Percentiles rank a stretch among this genome's conserved stretches.
phyloP scores from a whole-genome alignment of 2,113 vertebrate genomes.

The Crotalus horridus region DNA sequence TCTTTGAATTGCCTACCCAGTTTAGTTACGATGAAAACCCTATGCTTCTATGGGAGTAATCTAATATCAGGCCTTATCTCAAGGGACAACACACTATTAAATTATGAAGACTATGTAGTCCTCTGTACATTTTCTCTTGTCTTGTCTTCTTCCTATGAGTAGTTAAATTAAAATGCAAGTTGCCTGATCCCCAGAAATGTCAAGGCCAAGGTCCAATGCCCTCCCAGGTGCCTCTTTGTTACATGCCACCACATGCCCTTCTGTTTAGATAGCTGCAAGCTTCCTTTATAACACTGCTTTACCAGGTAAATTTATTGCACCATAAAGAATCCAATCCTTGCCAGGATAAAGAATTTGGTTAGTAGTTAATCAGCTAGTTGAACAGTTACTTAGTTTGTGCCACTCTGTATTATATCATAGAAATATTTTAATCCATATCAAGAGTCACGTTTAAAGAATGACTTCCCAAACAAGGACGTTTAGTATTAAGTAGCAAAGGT shows the following conservation, averaged over 20 bases:
- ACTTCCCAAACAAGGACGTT: constrained; percentile 31
- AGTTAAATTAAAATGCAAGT: background rate
- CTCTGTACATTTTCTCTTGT: background rate
- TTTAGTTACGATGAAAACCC: background rate
- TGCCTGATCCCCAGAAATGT: background rate
- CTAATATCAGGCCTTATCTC: background rate
- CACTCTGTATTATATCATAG: constrained; percentile 11
- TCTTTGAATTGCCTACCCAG: background rate
- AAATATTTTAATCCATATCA: constrained; percentile 43
- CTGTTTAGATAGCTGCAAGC: background rate
- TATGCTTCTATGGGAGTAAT: background rate
- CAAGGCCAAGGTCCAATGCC: background rate
- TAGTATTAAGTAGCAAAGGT: constrained; percentile 40
- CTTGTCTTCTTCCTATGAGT: background rate
- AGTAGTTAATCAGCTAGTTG: background rate
- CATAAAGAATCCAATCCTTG: background rate
- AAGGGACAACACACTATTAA: background rate
- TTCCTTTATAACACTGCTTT: background rate
- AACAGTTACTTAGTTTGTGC: background rate
- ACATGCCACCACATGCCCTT: background rate
- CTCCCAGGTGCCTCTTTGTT: background rate
- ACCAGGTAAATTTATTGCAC: background rate
- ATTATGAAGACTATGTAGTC: background rate
- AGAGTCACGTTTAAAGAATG: constrained; percentile 38
- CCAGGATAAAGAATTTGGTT: background rate